Percentiles rank a stretch among this genome's conserved stretches.
These are phyloP conservation scores for Tachuris rubrigastra DNA, from an alignment of 2,113 vertebrate genomes.

Conservation along the genomic window DNA sequence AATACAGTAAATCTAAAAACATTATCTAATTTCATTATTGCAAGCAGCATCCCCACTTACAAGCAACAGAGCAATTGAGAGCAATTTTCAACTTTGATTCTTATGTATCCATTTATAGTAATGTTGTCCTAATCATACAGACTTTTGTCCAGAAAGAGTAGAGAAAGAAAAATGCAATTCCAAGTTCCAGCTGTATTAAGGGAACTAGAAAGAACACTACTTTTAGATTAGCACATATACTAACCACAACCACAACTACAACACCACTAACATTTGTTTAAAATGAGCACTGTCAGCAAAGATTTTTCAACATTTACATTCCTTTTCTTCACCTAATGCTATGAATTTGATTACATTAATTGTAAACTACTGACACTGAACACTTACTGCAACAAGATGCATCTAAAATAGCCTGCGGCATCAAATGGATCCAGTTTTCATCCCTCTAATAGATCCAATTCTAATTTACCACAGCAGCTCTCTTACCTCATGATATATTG, in stretches of 20 bases:
- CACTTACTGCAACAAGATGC: background rate
- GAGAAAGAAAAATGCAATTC: background rate
- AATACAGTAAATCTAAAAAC: slow-evolving; percentile 6
- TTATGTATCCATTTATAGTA: background rate
- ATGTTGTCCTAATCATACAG: background rate
- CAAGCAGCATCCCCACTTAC: background rate
- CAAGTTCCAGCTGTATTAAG: background rate
- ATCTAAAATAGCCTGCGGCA: background rate
- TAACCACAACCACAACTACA: background rate
- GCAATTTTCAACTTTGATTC: background rate
- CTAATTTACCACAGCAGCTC: background rate
- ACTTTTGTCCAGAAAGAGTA: background rate
- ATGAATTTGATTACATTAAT: background rate
- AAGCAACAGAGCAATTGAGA: background rate
- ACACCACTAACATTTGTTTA: background rate
- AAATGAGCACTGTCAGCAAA: background rate
- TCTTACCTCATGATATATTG: slow-evolving; percentile 97
- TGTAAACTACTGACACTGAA: slow-evolving; percentile 7
- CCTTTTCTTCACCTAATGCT: background rate
- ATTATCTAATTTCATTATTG: background rate
- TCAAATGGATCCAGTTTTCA: slow-evolving; percentile 6
- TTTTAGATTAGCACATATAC: background rate
- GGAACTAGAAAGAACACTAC: background rate
- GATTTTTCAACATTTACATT: background rate
- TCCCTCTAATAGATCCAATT: slow-evolving; percentile 10